Conservation (phyloP, 2,888 invertebrate genomes). For the Diaphora mendica region DNA sequence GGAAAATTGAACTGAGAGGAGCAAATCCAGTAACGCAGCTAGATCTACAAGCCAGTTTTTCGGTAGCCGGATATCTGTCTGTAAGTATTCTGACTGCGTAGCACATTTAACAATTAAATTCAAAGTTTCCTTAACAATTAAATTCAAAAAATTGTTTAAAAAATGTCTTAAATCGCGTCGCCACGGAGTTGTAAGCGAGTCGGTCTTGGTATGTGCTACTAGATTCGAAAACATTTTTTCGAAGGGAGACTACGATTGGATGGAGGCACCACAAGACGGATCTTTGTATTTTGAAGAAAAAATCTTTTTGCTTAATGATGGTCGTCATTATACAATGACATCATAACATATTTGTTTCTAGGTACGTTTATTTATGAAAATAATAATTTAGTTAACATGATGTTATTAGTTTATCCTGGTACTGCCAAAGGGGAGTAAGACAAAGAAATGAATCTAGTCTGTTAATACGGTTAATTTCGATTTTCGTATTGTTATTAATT, state of each 20-base stretch:
- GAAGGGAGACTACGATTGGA: background rate
- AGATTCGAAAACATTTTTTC: background rate
- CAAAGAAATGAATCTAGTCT: too few species aligned
- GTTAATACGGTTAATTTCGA: too few species aligned
- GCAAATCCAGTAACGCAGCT: slow-evolving; percentile 58
- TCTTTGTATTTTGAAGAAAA: background rate
- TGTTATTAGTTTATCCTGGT: too few species aligned
- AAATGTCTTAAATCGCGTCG: background rate
- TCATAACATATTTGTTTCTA: background rate
- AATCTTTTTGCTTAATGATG: background rate
- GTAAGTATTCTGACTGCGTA: slow-evolving; percentile 57
- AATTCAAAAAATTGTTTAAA: background rate
- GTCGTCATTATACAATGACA: background rate
- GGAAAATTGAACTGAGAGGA: slow-evolving; percentile 62
- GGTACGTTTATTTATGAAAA: background rate
- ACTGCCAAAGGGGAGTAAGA: too few species aligned
- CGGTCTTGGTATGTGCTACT: background rate
- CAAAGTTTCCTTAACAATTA: background rate
- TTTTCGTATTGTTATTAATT: too few species aligned
- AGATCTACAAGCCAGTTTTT: slow-evolving; percentile 64
- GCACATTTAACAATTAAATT: background rate
- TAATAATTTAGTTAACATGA: background rate
- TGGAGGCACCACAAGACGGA: background rate
- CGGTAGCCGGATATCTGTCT: slow-evolving; percentile 58
- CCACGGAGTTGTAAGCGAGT: background rate